These are phyloP conservation scores for Heliothis peltigera DNA, from an alignment of 2,888 invertebrate genomes.

Conservation along the genomic window DNA sequence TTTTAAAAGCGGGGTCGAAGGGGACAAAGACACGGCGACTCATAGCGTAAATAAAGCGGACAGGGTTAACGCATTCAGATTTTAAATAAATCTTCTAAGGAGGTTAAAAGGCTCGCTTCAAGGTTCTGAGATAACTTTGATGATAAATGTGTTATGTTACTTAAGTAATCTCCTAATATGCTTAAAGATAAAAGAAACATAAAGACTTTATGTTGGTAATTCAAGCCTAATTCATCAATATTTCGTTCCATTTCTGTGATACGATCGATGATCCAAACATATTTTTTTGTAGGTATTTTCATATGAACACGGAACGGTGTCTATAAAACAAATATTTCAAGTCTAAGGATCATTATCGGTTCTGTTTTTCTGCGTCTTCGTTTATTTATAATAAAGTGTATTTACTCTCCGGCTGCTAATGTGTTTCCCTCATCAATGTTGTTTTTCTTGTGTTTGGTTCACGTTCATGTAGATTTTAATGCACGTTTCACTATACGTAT, in stretches of 20 bases:
- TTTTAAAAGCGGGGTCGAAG: constrained; percentile 63
- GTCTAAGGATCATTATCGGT: background rate
- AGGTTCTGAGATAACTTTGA: constrained; percentile 14
- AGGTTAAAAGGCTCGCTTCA: constrained; percentile 22
- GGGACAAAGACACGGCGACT: constrained; percentile 60
- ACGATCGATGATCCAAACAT: background rate
- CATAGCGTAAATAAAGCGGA: constrained; percentile 33
- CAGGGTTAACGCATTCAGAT: constrained; percentile 51
- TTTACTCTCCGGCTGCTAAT: background rate
- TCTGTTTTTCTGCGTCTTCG: background rate
- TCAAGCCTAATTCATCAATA: background rate
- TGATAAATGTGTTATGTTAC: background rate
- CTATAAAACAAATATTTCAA: constrained; percentile 18
- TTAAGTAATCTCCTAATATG: background rate
- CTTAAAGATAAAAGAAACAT: too few relatives aligned
- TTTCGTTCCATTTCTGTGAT: background rate
- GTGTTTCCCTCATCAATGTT: constrained; percentile 7
- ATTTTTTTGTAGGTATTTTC: constrained; percentile 12
- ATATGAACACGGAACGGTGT: constrained; percentile 11
- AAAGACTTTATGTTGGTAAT: background rate
- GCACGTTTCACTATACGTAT: background rate
- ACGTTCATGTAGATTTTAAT: background rate
- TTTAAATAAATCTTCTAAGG: constrained; percentile 30
- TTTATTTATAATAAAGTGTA: background rate
- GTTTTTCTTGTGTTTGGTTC: background rate